phyloP scores from a whole-genome alignment of 2,888 invertebrate genomes.

The Yponomeuta cagnagella region DNA sequence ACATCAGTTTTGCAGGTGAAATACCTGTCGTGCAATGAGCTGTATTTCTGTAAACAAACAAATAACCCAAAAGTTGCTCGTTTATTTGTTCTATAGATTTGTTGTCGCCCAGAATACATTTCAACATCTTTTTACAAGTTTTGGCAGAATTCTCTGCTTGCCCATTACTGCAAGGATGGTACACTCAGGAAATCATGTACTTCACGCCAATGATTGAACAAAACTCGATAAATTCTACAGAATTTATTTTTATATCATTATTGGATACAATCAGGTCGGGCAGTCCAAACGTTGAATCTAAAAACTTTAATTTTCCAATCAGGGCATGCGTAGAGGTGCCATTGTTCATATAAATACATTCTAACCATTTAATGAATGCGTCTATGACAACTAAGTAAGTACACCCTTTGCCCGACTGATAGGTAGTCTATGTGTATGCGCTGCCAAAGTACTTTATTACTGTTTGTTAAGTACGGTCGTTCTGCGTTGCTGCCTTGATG shows the following conservation, averaged over 20 bases:
- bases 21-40: background rate
- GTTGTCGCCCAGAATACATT: background rate
- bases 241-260: conserved; percentile 1
- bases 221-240: background rate
- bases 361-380: background rate
- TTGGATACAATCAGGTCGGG: background rate
- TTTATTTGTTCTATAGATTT: no score
- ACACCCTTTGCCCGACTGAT: background rate
- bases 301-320: background rate
- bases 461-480: no score
- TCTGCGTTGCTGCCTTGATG: no score
- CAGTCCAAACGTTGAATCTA: background rate
- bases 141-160: background rate
- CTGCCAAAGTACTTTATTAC: background rate
- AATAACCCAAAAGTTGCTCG: background rate
- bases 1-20: background rate
- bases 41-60: background rate
- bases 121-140: background rate
- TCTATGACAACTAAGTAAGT: background rate
- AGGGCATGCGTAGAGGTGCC: background rate
- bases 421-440: background rate
- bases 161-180: conserved; percentile 1
- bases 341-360: conserved; percentile 3
- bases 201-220: background rate
- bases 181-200: background rate